phyloP scores from a whole-genome alignment of 2,113 vertebrate species.

The Mastomys coucha region DNA sequence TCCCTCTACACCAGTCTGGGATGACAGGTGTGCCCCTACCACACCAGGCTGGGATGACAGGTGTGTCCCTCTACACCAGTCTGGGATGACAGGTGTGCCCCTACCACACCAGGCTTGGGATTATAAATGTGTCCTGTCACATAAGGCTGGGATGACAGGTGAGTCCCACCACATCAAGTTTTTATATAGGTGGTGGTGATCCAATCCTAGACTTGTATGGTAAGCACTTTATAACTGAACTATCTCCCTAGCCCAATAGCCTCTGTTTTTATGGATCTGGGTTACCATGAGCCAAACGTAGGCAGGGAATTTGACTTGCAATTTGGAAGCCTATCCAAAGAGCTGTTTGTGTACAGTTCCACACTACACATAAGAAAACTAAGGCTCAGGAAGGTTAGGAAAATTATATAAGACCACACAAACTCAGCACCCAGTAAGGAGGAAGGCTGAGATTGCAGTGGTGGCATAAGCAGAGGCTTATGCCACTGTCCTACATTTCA shows the following conservation, averaged over 20 bases:
- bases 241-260: background rate
- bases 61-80: no score
- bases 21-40: no score
- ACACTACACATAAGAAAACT: background rate
- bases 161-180: background rate
- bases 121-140: background rate
- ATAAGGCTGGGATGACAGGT: background rate
- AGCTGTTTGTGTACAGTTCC: background rate
- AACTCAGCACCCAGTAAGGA: background rate
- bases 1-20: no score
- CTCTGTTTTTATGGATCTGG: background rate
- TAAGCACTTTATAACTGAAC: background rate
- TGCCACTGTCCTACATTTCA: background rate
- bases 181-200: background rate
- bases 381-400: background rate
- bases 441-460: background rate
- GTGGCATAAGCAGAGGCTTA: background rate
- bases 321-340: background rate
- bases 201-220: background rate
- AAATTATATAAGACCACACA: background rate
- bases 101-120: no score
- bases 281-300: rapidly evolving
- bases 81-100: background rate
- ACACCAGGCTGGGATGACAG: no score
- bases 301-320: background rate